These are phyloP conservation scores for Gymnocephalus cernua DNA, from an alignment of 2,113 vertebrate genomes.

Conservation along the genomic window DNA sequence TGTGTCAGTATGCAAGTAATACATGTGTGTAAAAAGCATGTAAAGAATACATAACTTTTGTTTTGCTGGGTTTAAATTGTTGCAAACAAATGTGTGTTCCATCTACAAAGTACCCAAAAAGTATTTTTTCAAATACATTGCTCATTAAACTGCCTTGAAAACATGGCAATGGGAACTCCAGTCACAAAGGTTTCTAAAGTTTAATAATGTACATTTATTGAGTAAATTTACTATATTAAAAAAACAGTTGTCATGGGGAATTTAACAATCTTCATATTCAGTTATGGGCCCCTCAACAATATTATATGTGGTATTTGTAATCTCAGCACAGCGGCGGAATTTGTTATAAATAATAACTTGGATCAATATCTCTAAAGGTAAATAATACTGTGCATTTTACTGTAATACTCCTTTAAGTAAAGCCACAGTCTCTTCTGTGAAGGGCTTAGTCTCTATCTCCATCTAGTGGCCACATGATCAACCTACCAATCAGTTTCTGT, in stretches of 20 bases:
- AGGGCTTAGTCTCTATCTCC: conserved; percentile 56
- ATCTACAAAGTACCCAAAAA: neutral
- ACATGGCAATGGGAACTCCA: neutral
- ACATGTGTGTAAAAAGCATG: neutral
- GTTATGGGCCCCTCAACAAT: neutral
- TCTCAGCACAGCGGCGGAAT: neutral
- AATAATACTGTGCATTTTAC: neutral
- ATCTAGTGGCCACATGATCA: conserved; percentile 67
- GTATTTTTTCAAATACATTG: neutral
- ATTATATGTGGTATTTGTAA: neutral
- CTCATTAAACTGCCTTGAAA: neutral
- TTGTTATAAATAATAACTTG: neutral
- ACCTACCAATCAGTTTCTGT: neutral
- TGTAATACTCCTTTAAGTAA: neutral
- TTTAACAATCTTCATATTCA: neutral
- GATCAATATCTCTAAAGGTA: neutral
- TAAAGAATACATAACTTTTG: neutral
- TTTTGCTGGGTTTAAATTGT: neutral
- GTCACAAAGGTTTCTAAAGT: neutral
- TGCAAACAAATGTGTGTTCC: neutral
- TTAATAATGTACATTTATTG: neutral
- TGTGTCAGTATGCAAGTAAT: no score
- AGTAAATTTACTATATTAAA: neutral
- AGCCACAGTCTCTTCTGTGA: neutral
- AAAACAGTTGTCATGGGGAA: neutral